Conservation (phyloP, 1,140 invertebrate species). For the Ylistrum balloti region DNA sequence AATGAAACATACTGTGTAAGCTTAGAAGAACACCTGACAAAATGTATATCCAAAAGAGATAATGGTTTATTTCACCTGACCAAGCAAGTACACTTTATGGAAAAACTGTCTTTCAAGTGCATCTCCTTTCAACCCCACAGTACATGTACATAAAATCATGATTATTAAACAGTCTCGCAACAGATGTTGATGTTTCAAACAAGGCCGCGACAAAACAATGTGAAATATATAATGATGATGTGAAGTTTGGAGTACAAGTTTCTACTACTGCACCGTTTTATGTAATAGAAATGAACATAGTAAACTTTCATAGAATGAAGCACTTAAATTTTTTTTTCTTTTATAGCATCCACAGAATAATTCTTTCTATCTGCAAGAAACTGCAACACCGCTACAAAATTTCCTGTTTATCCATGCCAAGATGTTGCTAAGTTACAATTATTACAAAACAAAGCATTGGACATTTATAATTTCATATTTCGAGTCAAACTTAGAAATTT, state of each 20-base stretch:
- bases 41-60: background rate
- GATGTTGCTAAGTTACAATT: background rate
- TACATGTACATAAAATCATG: constrained; percentile 33
- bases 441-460: background rate
- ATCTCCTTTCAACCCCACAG: constrained; percentile 10
- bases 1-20: constrained; percentile 39
- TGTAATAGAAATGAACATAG: background rate
- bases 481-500: background rate
- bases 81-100: constrained; percentile 33
- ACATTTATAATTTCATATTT: background rate
- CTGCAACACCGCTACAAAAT: background rate
- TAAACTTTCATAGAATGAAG: background rate
- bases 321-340: background rate
- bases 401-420: background rate
- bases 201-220: constrained; percentile 29
- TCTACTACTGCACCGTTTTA: background rate
- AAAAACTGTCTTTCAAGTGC: constrained; percentile 19
- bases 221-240: constrained; percentile 28
- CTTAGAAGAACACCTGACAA: constrained; percentile 38
- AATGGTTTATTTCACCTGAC: constrained; percentile 25
- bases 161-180: background rate
- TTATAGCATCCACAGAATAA: background rate
- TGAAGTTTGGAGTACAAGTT: constrained; percentile 17
- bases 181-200: constrained; percentile 16
- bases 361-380: background rate